A percentile compares a stretch with the other conserved stretches of the same genome.
phyloP scores from a whole-genome alignment of 2,113 vertebrate species.

The Saccopteryx leptura region DNA sequence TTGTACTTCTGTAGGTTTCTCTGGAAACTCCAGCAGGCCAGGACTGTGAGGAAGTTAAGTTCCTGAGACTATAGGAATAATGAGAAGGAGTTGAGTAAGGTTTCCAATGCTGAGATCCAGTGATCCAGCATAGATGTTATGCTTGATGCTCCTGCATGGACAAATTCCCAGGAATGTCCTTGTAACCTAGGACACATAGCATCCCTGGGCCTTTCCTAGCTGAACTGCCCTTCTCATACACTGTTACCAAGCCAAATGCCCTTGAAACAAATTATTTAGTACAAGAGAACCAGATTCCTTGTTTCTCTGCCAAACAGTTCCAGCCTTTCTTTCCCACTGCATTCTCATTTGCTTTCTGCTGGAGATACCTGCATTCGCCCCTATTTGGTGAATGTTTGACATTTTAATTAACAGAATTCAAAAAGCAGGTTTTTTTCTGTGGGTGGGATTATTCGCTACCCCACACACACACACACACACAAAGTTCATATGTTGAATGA shows the following conservation, averaged over 20 bases:
- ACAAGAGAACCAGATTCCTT: background rate
- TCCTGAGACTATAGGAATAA: background rate
- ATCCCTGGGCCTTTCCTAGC: background rate
- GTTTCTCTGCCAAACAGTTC: background rate
- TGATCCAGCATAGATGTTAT: background rate
- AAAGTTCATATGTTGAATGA: background rate
- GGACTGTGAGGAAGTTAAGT: background rate
- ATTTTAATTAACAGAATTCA: background rate
- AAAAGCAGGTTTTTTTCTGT: background rate
- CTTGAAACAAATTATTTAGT: background rate
- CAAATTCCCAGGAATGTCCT: too few species aligned
- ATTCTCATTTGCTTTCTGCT: background rate
- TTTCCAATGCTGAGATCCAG: background rate
- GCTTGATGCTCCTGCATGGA: accelerated
- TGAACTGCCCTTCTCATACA: background rate
- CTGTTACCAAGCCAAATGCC: background rate
- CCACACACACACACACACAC: too few species aligned
- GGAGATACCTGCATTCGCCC: background rate
- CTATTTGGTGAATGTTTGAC: background rate
- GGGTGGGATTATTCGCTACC: background rate
- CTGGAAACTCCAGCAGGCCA: background rate
- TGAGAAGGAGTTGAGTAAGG: background rate
- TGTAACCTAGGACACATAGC: background rate
- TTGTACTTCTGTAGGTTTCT: slow-evolving; percentile 21
- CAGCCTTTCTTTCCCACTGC: background rate